Base-by-base conservation (phyloP, 2,888 invertebrate species). In the Tanytarsus gracilentus region DNA sequence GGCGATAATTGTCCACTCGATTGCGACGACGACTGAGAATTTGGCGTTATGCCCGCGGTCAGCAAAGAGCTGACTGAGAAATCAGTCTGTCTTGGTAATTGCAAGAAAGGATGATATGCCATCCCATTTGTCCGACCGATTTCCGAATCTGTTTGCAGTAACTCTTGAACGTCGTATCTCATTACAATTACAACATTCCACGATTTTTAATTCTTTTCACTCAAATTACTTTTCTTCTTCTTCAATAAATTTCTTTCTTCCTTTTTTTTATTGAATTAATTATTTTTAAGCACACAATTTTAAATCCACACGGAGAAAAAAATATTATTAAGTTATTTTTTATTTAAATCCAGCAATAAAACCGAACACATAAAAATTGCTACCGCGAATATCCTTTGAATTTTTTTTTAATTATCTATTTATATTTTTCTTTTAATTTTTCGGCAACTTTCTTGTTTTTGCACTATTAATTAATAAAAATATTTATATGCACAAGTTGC, bases 31-130 rank as follows among this genome's bases (percentile, higher is more conserved):
- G 65, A 69, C 44, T 49, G 49, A 27, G 59, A 39, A 9, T n/a
- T 65, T 67, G 66, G 33, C 66, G 66, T 82, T 73, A 48, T 58
- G 27, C 80, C 84, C 68, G 88, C 86, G 73, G 88, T 89, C 75
- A 92, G 82, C 78, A 92, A 81, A 74, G 89, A 89, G 70, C 88
- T 89, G 72, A 92, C 90, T 80, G 88, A 88, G 80, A 92, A 91
- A 80, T 92, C 92, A 74, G 91, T 89, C 77, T 89, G 90, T 75
- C 91, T 79, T 73, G 88, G 87, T 76, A 89, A 85, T 79, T 91
- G 88, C 78, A 93, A 81, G 72, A 84, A 84, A 75, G 88, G 88
- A 76, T 88, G 85, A 79, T 88, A 87, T 75, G 83, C 88, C 85
- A 88, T 88, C 72, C 74, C 74, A 73, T 74, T 74, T 71, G 74